These are phyloP conservation scores for Gastracanthus pulcherrimus DNA, from an alignment of 2,888 invertebrate genomes.

Conservation along the genomic window DNA sequence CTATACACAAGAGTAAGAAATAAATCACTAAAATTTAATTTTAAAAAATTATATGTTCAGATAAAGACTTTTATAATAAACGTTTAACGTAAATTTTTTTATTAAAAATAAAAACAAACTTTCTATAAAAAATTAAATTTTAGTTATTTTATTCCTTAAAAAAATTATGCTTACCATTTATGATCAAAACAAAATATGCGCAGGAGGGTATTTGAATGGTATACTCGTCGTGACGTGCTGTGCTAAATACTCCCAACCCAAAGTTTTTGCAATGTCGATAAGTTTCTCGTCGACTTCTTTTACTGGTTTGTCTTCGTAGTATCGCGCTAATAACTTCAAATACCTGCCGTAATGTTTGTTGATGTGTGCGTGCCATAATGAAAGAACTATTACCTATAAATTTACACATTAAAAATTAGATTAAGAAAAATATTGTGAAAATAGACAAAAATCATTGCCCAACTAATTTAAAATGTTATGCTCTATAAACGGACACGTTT, in stretches of 20 bases:
- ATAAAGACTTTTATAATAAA: too few relatives aligned
- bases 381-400: conserved; percentile 85
- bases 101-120: too few relatives aligned
- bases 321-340: conserved; percentile 85
- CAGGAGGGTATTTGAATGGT: conserved; percentile 84
- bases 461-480: neutral
- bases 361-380: conserved; percentile 89
- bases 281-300: conserved; percentile 86
- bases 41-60: too few relatives aligned
- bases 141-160: neutral
- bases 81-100: neutral
- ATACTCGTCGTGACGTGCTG: conserved; percentile 80
- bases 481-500: too few relatives aligned
- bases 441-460: neutral
- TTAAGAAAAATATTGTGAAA: conserved; percentile 31
- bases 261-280: conserved; percentile 81
- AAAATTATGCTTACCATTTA: conserved; percentile 26
- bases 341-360: conserved; percentile 90
- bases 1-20: neutral
- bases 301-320: conserved; percentile 89
- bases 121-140: neutral
- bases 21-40: neutral
- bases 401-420: conserved; percentile 45
- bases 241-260: conserved; percentile 87
- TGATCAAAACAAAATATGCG: conserved; percentile 85